Base-by-base conservation (phyloP, 2,113 vertebrate species). In the Trochalopteron elliotii region DNA sequence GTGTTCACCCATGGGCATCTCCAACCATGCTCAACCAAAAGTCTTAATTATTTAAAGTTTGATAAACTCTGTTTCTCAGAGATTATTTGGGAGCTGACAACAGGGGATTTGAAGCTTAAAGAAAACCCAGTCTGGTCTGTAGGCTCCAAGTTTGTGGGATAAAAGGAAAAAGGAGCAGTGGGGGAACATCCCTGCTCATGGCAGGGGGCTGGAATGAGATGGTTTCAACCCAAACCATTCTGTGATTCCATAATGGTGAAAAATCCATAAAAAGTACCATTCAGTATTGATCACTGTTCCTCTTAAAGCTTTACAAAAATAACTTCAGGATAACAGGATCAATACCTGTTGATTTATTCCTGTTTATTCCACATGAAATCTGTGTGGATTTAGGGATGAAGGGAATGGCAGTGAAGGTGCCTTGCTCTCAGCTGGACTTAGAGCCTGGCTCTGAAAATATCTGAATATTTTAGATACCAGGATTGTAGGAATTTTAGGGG, bases 301-400 rank as follows among this genome's bases (percentile, higher is more conserved):
- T 23, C 24, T 71, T 83, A 52, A 71, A 92, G 35, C 21, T 33
- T 23, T 60, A n/a, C 5, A 69, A 27, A 75, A 79, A 9, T 7
- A 15, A 27, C 8, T 50, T 63, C 12, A 55, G 77, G 33, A 37
- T 12, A 39, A 4, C 7, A 24, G 49, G 47, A 37, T 27, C 31
- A 31, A 5, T 42, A 13, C 7, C 7, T 68, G 8, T 28, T 71
- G 19, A 8, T 8, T 57, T 71, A 7, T 14, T 80, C 1, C 30
- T 15, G 0, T 10, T 52, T 10, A 19, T n/a, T n/a, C 9, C 52
- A 9, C 2, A 1, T 2, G 19, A 18, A 49, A 27, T n/a, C 1
- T 16, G 15, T 5, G 56, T 10, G 42, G 5, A 40, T 75, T 69
- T 8, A 9, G 81, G 77, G 30, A 1, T 57, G 64, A 27, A 39